Percentiles rank a stretch among this genome's conserved stretches.
Evolutionary conservation across 2,113 vertebrate genomes (phyloP).

Genomic region (Phyllostomus hastatus): DNA sequence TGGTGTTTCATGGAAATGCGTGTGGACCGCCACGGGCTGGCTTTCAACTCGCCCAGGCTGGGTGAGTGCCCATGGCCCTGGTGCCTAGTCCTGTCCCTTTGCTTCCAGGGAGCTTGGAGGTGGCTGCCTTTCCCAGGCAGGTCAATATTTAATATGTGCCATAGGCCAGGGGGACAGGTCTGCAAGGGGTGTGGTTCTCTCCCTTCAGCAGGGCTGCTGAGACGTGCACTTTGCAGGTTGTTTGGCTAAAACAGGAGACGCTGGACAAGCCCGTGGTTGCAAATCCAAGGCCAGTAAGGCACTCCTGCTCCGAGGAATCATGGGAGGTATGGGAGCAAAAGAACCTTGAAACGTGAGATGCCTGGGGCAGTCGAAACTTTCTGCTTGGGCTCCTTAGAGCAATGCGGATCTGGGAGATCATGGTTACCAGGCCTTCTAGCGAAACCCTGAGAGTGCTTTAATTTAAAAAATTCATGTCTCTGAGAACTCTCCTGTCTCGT

Average conservation of each 20-base stretch:
- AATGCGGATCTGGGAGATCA: not conserved
- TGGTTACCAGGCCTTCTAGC: not conserved
- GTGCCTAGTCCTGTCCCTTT: not conserved
- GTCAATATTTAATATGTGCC: not conserved
- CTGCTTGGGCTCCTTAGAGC: not conserved
- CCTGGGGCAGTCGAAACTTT: not conserved
- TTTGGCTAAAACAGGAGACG: not conserved
- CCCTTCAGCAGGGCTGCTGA: not conserved
- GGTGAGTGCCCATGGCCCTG: fast-evolving
- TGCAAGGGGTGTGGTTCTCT: not conserved
- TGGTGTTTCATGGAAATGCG: not conserved
- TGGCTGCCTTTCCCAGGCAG: not conserved
- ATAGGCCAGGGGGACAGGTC: not conserved
- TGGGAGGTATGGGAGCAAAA: not conserved
- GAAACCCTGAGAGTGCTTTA: not conserved
- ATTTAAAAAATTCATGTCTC: conserved; percentile 30
- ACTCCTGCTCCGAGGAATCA: not conserved
- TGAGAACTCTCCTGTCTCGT: not conserved
- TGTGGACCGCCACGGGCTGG: not conserved
- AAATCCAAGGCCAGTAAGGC: too few relatives aligned
- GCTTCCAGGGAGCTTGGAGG: not conserved
- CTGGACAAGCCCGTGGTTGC: not conserved
- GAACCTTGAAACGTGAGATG: not conserved
- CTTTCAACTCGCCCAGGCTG: fast-evolving
- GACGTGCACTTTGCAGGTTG: fast-evolving